Percentiles rank a stretch among this genome's conserved stretches.
phyloP scores from a whole-genome alignment of 2,113 vertebrate species.

The Caranx melampygus region DNA sequence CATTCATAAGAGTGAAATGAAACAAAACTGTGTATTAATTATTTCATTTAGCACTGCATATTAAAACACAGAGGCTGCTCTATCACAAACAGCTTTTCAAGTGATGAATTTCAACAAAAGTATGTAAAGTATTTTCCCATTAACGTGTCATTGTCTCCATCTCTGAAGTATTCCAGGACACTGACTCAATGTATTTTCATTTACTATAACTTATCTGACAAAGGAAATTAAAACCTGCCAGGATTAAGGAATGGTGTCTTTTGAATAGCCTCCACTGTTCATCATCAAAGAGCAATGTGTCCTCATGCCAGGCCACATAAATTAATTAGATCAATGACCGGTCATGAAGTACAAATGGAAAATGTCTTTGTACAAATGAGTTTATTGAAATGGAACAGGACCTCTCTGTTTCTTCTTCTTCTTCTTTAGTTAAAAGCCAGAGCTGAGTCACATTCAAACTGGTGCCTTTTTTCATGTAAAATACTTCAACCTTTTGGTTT shows the following conservation, averaged over 20 bases:
- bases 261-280: slow-evolving; percentile 19
- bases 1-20: background rate
- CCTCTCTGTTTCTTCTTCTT: background rate
- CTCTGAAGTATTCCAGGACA: background rate
- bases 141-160: slow-evolving; percentile 3
- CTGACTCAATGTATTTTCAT: slow-evolving; percentile 35
- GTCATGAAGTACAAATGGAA: slow-evolving; percentile 31
- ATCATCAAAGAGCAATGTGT: slow-evolving; percentile 10
- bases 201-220: slow-evolving; percentile 43
- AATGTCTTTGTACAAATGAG: slow-evolving; percentile 41
- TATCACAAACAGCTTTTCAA: background rate
- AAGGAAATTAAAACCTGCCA: slow-evolving; percentile 51
- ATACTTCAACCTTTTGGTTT: slow-evolving; percentile 38
- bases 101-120: background rate
- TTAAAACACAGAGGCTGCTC: background rate
- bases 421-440: slow-evolving; percentile 14
- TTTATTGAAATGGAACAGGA: slow-evolving; percentile 52
- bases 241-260: slow-evolving; percentile 33
- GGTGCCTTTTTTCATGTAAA: slow-evolving; percentile 36
- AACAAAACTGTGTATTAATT: background rate
- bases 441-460: slow-evolving; percentile 31
- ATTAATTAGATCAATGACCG: slow-evolving; percentile 54
- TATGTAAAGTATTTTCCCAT: slow-evolving; percentile 13
- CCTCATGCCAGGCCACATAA: slow-evolving; percentile 21
- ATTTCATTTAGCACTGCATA: background rate